Evolutionary conservation across 2,113 vertebrate species (phyloP).

Genomic region (Bos javanicus): DNA sequence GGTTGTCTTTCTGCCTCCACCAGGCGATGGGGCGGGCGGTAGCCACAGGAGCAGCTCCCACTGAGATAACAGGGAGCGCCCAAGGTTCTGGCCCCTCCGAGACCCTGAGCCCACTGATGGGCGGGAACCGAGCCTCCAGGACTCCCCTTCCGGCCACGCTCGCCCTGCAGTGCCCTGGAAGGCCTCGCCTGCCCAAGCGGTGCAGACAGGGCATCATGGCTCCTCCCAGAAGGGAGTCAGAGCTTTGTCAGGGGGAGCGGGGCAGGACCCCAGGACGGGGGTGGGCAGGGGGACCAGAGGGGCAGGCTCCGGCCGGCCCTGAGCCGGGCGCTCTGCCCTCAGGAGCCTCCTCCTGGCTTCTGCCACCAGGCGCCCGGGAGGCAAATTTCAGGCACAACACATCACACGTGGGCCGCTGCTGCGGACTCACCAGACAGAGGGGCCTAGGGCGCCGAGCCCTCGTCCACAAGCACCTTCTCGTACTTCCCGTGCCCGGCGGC

Average conservation of each 20-base stretch:
- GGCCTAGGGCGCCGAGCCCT: neutral
- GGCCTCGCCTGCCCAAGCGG: fast-evolving
- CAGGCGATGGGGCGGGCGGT: fast-evolving
- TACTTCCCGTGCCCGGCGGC: conserved; percentile 92
- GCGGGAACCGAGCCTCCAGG: fast-evolving
- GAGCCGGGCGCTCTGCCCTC: neutral
- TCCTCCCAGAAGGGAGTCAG: neutral
- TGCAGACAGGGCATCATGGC: fast-evolving
- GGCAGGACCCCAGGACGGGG: fast-evolving
- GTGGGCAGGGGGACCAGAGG: neutral
- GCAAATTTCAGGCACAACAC: fast-evolving
- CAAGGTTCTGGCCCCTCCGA: fast-evolving
- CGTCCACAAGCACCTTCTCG: conserved; percentile 87
- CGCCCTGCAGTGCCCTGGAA: fast-evolving
- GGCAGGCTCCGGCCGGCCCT: fast-evolving
- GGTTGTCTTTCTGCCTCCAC: neutral
- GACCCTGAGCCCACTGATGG: fast-evolving
- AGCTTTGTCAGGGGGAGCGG: fast-evolving
- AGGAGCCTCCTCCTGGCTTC: neutral
- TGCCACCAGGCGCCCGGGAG: fast-evolving
- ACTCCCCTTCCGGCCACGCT: fast-evolving
- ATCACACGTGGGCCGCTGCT: fast-evolving
- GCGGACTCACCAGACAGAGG: neutral
- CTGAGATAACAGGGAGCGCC: too few relatives aligned
- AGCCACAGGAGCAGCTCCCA: fast-evolving